These are phyloP conservation scores for Bolborhynchus lineola DNA, from an alignment of 2,113 vertebrate species.

Conservation along the genomic window DNA sequence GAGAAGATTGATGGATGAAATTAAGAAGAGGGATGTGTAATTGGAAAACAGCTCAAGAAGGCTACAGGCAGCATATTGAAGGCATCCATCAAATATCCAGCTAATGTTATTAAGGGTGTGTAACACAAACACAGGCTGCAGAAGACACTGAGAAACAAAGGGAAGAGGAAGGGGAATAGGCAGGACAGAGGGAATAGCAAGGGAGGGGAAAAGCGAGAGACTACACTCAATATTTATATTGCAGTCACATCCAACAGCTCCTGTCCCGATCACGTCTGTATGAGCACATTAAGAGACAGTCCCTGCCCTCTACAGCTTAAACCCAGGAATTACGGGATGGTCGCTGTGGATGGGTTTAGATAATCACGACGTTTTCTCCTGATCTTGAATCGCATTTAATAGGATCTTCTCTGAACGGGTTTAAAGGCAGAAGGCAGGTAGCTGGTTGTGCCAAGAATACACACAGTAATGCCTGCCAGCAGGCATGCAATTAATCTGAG, in stretches of 20 bases:
- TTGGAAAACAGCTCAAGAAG: conserved; percentile 65
- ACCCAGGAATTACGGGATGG: conserved; percentile 28
- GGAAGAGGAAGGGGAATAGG: neutral
- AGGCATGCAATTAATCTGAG: conserved; percentile 47
- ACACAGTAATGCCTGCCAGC: neutral
- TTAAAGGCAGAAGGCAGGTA: neutral
- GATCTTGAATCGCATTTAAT: conserved; percentile 13
- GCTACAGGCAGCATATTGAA: conserved; percentile 69
- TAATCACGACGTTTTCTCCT: neutral
- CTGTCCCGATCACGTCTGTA: neutral
- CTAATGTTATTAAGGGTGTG: conserved; percentile 53
- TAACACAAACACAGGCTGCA: conserved; percentile 24
- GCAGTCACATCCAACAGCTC: neutral
- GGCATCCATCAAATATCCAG: conserved; percentile 66
- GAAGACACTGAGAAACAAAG: neutral
- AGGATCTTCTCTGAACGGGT: neutral
- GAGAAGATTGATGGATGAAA: conserved; percentile 67
- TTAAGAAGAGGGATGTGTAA: conserved; percentile 68
- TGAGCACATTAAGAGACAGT: conserved; percentile 16
- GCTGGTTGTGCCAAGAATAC: conserved; percentile 25
- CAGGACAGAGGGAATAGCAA: neutral
- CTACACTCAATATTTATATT: conserved; percentile 30
- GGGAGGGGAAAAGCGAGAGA: neutral
- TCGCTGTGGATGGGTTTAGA: neutral
- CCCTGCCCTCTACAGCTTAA: conserved; percentile 57